phyloP scores from a whole-genome alignment of 2,888 invertebrate genomes.

The Phortica magna region DNA sequence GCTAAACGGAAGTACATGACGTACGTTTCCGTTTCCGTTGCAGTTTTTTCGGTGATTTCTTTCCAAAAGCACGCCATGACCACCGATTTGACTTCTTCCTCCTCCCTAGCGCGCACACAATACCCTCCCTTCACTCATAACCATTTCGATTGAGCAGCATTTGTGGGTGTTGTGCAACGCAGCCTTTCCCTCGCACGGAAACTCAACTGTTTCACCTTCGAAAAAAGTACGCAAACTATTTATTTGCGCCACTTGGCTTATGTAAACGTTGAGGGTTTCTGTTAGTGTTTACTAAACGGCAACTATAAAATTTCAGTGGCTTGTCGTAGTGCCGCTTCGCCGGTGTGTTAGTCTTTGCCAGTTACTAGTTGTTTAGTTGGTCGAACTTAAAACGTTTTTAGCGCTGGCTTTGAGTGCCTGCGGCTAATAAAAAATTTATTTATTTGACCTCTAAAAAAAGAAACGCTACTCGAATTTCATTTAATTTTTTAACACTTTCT shows the following conservation, averaged over 20 bases:
- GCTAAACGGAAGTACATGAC: conserved; percentile 67
- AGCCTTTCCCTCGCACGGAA: neutral
- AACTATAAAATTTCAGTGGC: conserved; percentile 6
- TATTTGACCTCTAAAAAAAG: conserved; percentile 19
- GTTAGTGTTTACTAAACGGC: neutral
- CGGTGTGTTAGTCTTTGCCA: neutral
- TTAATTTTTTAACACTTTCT: conserved; percentile 9
- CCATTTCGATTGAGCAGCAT: neutral
- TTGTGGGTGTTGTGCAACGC: neutral
- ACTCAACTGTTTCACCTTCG: conserved; percentile 13
- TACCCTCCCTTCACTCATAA: neutral
- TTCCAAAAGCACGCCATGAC: neutral
- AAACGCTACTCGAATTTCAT: neutral
- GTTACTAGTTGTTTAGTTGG: neutral
- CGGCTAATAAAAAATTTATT: conserved; percentile 30
- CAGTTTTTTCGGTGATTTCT: neutral
- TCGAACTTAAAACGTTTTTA: neutral
- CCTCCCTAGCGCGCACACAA: neutral
- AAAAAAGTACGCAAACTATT: conserved; percentile 1
- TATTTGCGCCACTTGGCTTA: conserved; percentile 8
- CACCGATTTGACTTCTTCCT: neutral
- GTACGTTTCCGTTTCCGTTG: conserved; percentile 73
- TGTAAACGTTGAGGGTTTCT: neutral
- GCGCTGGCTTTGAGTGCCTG: conserved; percentile 12
- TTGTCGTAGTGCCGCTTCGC: neutral